Base-by-base conservation (phyloP, 2,113 vertebrate genomes). In the Protomyctophum bolini region DNA sequence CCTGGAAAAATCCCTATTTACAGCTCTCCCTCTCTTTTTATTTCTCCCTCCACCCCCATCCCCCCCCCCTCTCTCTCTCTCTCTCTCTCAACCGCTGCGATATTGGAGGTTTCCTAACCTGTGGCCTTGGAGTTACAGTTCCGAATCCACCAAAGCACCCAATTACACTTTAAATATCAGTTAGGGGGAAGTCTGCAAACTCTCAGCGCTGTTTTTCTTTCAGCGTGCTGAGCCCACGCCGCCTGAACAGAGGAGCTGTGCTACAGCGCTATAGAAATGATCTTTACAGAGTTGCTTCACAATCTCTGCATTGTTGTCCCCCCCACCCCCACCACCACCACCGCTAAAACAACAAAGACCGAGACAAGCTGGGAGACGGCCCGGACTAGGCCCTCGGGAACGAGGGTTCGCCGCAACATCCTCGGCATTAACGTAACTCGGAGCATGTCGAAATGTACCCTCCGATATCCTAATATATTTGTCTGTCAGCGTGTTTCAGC, bases 21-120 rank as follows among this genome's bases (percentile, higher is more conserved):
- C 49, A 64, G 52, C 70, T 29, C 21, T 10, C 58, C 58, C 58
- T 10, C 29, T 10, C 29, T 41, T 11, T 3, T 10, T 45, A 7
- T 49, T 10, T 41, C 33, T 41, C 33, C 5, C 33, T 41, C 33
- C 5, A 3, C 4, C 33, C 6, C 29, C 11, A 12, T 0, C n/a
- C 41, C 12, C 48, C 21, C 59, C 15, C 10, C 21, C 49, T 48
- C 46, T 52, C 14, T 15, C 41, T 41, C 33, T 41, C 28, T 10
- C 45, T 48, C 52, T 11, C 63, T 51, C n/a, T 8, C 33, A 72
- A 77, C 84, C 71, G 75, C 73, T 75, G 57, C 57, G 70, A 62
- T 76, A 81, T 79, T 86, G 71, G 81, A 83, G 61, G 73, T 77
- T 83, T 83, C 81, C 76, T 86, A 79, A 83, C 76, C 70, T 82